Conservation (phyloP, 2,888 invertebrate genomes). For the Anoplius nigerrimus region DNA sequence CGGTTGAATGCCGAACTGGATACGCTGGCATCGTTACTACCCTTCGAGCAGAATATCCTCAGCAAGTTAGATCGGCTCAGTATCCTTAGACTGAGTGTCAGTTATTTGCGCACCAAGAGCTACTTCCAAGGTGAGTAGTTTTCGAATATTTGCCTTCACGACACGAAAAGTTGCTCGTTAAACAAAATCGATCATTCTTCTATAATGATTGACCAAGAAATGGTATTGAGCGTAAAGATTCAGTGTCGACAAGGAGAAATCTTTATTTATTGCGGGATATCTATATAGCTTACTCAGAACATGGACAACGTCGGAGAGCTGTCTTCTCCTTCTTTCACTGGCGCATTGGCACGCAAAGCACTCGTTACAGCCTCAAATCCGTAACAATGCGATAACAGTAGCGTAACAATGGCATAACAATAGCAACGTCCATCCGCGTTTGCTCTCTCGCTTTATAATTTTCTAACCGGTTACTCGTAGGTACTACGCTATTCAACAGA, state of each 20-base stretch:
- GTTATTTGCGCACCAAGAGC: slow-evolving; percentile 98
- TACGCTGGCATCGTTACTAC: slow-evolving; percentile 94
- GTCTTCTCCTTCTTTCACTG: neutral
- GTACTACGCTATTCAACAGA: no score
- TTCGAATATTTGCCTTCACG: no score
- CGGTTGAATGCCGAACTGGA: slow-evolving; percentile 98
- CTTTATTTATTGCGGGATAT: no score
- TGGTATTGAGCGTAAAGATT: no score
- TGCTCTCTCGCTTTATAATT: no score
- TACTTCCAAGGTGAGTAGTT: slow-evolving; percentile 96
- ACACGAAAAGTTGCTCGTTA: no score
- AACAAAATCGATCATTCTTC: no score
- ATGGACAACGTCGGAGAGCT: neutral
- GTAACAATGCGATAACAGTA: neutral
- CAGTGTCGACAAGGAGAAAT: no score
- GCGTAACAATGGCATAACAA: neutral
- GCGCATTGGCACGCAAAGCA: neutral
- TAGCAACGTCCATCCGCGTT: neutral
- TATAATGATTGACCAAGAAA: no score
- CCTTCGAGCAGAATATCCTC: slow-evolving; percentile 98
- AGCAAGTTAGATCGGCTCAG: slow-evolving; percentile 98
- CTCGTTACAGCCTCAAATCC: neutral
- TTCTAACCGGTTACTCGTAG: no score
- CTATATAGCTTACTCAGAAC: no score
- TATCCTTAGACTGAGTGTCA: slow-evolving; percentile 97